A percentile compares a stretch with the other conserved stretches of the same genome.
phyloP scores from a whole-genome alignment of 2,797 vertebrate species.

The Leptodactylus fallax region DNA sequence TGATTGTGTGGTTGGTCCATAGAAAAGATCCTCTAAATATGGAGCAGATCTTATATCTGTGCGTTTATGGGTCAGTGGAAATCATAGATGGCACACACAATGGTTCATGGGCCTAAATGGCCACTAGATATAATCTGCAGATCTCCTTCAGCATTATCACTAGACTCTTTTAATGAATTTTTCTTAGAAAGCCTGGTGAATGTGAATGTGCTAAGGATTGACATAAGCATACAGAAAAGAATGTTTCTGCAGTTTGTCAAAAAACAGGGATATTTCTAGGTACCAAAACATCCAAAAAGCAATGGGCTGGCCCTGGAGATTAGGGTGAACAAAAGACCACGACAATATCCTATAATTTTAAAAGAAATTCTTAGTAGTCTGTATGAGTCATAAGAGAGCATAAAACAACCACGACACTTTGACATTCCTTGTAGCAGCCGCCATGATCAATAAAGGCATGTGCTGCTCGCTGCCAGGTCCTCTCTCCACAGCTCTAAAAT shows the following conservation, averaged over 20 bases:
- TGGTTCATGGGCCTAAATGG: too few species aligned
- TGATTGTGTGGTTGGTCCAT: too few species aligned
- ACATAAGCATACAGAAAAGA: neutral
- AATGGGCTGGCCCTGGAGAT: neutral
- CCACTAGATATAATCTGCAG: too few species aligned
- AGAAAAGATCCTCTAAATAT: too few species aligned
- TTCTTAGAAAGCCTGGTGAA: too few species aligned
- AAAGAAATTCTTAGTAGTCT: neutral
- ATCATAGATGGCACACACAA: too few species aligned
- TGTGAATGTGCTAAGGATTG: neutral
- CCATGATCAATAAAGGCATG: constrained; percentile 35
- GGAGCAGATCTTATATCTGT: too few species aligned
- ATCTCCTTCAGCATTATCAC: too few species aligned
- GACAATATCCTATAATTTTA: neutral
- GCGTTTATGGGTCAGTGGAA: too few species aligned
- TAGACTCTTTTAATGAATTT: too few species aligned
- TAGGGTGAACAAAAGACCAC: neutral
- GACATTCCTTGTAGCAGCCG: constrained; percentile 14
- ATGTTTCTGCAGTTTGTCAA: neutral
- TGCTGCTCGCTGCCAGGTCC: neutral
- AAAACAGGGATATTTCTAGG: neutral
- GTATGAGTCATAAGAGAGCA: neutral
- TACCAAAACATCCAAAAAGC: neutral
- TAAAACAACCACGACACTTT: constrained; percentile 13
- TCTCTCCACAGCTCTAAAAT: constrained; percentile 16